These are phyloP conservation scores for Trissolcus basalis DNA, from an alignment of 1,140 invertebrate genomes.

Conservation along the genomic window DNA sequence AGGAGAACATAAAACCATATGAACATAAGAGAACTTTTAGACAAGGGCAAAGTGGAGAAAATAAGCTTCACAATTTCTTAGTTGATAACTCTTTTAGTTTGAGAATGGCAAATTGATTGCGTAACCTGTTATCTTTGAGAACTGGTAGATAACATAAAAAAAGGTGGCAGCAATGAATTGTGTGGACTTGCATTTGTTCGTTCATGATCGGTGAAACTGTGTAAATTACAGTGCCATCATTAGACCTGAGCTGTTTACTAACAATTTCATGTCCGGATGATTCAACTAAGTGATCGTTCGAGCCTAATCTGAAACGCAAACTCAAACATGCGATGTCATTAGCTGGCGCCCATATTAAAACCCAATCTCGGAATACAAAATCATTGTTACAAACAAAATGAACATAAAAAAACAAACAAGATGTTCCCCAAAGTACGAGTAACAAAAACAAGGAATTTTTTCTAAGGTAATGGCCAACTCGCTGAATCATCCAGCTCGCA, in stretches of 20 bases:
- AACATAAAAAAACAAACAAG: too few species aligned
- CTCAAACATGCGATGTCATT: slow-evolving; percentile 29
- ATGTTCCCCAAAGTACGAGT: too few species aligned
- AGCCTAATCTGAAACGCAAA: slow-evolving; percentile 45
- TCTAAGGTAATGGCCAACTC: neutral
- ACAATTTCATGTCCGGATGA: slow-evolving; percentile 38
- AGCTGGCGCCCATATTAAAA: neutral
- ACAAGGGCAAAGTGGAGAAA: too few species aligned
- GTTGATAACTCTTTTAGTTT: too few species aligned
- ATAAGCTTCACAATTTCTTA: too few species aligned
- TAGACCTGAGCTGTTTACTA: slow-evolving; percentile 21
- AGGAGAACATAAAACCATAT: too few species aligned
- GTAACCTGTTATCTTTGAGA: too few species aligned
- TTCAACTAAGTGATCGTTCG: slow-evolving; percentile 23
- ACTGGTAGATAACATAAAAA: slow-evolving; percentile 2
- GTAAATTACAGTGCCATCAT: slow-evolving; percentile 51
- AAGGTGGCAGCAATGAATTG: slow-evolving; percentile 47
- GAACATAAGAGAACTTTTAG: too few species aligned
- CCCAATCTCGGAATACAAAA: neutral
- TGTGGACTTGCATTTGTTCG: slow-evolving; percentile 21
- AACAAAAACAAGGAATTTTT: too few species aligned
- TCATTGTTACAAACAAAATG: too few species aligned
- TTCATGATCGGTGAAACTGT: slow-evolving; percentile 52
- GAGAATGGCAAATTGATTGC: too few species aligned
- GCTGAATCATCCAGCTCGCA: slow-evolving; percentile 24